Percentiles rank a stretch among this genome's conserved stretches.
These are phyloP conservation scores for Bombyx huttoni DNA, from an alignment of 2,888 invertebrate genomes.

Conservation along the genomic window DNA sequence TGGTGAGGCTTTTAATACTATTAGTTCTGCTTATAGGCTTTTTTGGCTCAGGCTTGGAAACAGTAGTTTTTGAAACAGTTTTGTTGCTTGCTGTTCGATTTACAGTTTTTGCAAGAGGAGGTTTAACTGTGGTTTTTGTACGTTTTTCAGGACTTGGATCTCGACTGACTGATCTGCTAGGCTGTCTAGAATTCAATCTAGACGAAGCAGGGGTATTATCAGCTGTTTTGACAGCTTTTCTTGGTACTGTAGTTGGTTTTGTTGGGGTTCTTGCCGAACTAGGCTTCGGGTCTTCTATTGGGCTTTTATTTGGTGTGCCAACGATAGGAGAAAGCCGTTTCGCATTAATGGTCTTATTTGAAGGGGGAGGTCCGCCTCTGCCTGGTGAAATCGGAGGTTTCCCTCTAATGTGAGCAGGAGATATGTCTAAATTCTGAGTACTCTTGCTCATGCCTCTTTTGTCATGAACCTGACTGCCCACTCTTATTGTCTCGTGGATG, in stretches of 20 bases:
- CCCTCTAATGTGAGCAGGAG: constrained; percentile 48
- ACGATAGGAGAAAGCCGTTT: constrained; percentile 65
- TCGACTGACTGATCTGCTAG: constrained; percentile 49
- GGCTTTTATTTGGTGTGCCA: constrained; percentile 65
- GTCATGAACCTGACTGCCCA: constrained; percentile 52
- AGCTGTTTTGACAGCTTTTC: constrained; percentile 42
- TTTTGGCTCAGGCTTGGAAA: constrained; percentile 40
- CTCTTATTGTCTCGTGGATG: constrained; percentile 55
- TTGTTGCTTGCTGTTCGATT: constrained; percentile 39
- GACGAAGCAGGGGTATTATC: constrained; percentile 49
- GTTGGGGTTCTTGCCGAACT: constrained; percentile 36
- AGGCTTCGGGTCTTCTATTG: constrained; percentile 47
- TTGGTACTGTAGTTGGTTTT: constrained; percentile 35
- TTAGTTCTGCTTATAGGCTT: constrained; percentile 52
- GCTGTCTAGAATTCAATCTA: constrained; percentile 56
- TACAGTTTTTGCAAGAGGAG: constrained; percentile 29
- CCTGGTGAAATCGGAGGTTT: constrained; percentile 66
- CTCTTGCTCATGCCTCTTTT: constrained; percentile 53
- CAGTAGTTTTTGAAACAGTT: constrained; percentile 34
- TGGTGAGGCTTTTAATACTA: constrained; percentile 51
- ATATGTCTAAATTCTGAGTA: constrained; percentile 46
- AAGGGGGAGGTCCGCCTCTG: constrained; percentile 58
- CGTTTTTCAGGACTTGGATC: constrained; percentile 59
- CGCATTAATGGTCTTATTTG: constrained; percentile 52
- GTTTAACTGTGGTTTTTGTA: constrained; percentile 24